A percentile compares a stretch with the other conserved stretches of the same genome.
Conservation (phyloP, 2,113 vertebrate genomes). For the Bathybates hornii region DNA sequence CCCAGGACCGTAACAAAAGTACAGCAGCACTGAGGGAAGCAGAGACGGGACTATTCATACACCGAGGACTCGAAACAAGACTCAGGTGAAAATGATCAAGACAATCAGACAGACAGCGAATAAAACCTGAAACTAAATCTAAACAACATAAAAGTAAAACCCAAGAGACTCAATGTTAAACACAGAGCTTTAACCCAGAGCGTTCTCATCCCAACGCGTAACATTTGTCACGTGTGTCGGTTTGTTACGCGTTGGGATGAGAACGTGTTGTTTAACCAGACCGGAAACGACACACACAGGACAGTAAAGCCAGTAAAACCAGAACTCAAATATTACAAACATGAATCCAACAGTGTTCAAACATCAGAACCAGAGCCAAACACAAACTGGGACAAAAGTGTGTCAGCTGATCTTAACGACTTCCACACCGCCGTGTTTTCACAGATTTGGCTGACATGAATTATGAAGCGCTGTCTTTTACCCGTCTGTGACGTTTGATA, state of each 20-base stretch:
- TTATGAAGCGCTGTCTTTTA: neutral
- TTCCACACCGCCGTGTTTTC: neutral
- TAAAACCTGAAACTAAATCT: neutral
- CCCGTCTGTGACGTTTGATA: neutral
- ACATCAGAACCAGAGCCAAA: neutral
- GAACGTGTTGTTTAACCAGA: neutral
- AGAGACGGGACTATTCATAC: neutral
- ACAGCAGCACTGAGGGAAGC: neutral
- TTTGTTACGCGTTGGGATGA: neutral
- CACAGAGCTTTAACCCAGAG: accelerated
- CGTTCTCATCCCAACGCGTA: accelerated
- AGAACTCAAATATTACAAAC: neutral
- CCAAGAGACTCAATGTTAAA: neutral
- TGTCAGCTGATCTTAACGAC: neutral
- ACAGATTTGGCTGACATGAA: accelerated
- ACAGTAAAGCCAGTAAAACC: neutral
- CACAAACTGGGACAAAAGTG: neutral
- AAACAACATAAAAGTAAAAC: neutral
- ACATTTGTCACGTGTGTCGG: neutral
- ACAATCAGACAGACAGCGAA: neutral
- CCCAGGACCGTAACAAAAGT: accelerated
- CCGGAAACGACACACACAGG: neutral
- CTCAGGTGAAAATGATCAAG: neutral
- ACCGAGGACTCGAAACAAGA: neutral
- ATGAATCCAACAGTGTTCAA: neutral